Percentiles rank a stretch among this genome's conserved stretches.
These are phyloP conservation scores for Agrilus planipennis DNA, from an alignment of 1,140 invertebrate species.

Conservation along the genomic window DNA sequence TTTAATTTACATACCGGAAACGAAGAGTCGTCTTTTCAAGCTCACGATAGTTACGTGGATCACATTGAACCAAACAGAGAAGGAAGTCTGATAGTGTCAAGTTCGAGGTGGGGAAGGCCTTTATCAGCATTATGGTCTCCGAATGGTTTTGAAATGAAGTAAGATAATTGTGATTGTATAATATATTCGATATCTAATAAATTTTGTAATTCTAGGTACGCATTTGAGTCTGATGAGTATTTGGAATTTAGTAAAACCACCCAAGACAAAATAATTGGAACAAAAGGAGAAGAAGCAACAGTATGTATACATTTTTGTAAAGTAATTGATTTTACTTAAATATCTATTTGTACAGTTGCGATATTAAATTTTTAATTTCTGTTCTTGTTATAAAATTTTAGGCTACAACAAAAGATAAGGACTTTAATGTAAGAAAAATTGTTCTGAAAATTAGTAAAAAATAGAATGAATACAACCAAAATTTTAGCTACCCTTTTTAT, in stretches of 20 bases:
- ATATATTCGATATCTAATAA: no score
- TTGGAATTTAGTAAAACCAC: slow-evolving; percentile 82
- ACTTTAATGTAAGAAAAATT: no score
- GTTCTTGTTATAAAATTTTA: no score
- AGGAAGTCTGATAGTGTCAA: slow-evolving; percentile 72
- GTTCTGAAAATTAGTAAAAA: no score
- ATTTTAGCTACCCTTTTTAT: no score
- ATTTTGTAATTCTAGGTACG: slow-evolving; percentile 34
- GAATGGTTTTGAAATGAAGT: slow-evolving; percentile 59
- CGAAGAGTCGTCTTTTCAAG: slow-evolving; percentile 65
- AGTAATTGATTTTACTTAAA: slow-evolving; percentile 28
- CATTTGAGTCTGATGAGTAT: slow-evolving; percentile 74
- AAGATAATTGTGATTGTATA: no score
- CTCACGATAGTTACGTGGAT: slow-evolving; percentile 74
- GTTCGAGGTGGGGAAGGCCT: slow-evolving; percentile 69
- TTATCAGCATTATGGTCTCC: slow-evolving; percentile 80
- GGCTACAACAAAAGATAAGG: no score
- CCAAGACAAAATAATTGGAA: slow-evolving; percentile 78
- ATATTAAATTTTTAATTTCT: no score
- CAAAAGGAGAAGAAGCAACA: slow-evolving; percentile 60
- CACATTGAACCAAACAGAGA: slow-evolving; percentile 61
- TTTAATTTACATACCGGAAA: slow-evolving; percentile 71
- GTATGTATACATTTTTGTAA: slow-evolving; percentile 67
- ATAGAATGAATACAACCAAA: no score
- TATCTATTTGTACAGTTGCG: slow-evolving; percentile 12